These are phyloP conservation scores for Malthinus seriepunctatus DNA, from an alignment of 2,888 invertebrate genomes.

Conservation along the genomic window DNA sequence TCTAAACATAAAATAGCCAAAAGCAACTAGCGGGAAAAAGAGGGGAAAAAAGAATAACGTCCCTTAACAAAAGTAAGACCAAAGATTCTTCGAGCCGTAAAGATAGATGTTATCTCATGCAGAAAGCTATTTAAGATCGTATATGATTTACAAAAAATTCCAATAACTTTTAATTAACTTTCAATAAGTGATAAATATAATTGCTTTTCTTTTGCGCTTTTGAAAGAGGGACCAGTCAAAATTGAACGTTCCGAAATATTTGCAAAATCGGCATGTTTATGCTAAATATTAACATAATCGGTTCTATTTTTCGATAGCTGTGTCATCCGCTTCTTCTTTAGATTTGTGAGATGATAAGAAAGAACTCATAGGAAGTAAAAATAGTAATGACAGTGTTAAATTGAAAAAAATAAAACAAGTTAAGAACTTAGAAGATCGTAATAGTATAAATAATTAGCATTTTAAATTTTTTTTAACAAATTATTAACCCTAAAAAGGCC, in stretches of 20 bases:
- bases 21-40: constrained; percentile 30
- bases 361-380: no score
- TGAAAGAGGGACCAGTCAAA: background rate
- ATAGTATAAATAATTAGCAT: no score
- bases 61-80: constrained; percentile 48
- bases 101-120: constrained; percentile 46
- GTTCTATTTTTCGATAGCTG: background rate
- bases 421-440: no score
- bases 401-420: no score
- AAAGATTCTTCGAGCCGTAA: constrained; percentile 47
- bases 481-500: no score
- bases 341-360: background rate
- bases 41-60: constrained; percentile 43
- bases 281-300: background rate
- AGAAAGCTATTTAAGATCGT: constrained; percentile 45
- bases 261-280: background rate
- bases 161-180: constrained; percentile 43
- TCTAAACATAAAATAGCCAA: constrained; percentile 26
- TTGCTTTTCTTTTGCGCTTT: background rate
- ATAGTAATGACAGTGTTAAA: no score
- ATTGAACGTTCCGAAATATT: background rate
- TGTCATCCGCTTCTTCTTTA: constrained; percentile 4
- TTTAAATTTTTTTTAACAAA: no score
- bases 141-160: constrained; percentile 39
- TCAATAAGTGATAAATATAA: constrained; percentile 5